Conservation (phyloP, 2,113 vertebrate species). For the Semnornis frantzii region DNA sequence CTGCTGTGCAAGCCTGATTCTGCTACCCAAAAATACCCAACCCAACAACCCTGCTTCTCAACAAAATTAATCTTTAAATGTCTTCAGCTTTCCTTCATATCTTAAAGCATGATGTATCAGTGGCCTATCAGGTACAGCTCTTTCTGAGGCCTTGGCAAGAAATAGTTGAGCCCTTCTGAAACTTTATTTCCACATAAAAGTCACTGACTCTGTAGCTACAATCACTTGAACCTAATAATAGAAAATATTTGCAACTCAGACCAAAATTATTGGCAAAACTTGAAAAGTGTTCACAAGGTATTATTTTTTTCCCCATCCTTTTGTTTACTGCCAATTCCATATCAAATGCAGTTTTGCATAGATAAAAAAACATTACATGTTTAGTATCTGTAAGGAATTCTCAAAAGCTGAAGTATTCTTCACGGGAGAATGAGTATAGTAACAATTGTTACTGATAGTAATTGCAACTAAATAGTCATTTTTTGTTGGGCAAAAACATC, state of each 20-base stretch:
- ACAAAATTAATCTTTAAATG: background rate
- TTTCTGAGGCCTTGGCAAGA: background rate
- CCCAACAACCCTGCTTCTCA: background rate
- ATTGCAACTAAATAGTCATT: background rate
- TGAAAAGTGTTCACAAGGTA: background rate
- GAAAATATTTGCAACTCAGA: conserved; percentile 4
- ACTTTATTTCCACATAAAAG: background rate
- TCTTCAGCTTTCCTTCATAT: background rate
- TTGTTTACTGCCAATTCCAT: background rate
- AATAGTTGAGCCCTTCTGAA: background rate
- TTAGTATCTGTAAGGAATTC: background rate
- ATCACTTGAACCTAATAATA: background rate
- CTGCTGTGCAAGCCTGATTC: background rate
- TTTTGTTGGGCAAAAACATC: background rate
- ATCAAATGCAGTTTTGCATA: background rate
- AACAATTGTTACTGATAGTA: background rate
- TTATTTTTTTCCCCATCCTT: background rate
- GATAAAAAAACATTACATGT: background rate
- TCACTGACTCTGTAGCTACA: background rate
- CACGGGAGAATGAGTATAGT: background rate
- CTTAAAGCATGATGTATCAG: background rate
- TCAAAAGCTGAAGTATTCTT: background rate
- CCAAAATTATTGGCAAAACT: background rate
- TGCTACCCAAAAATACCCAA: background rate
- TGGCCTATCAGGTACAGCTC: background rate